Evolutionary conservation across 2,113 vertebrate species (phyloP), one percentile per base, ranked within the genome.

Genomic region (Pterocles orientalis): DNA sequence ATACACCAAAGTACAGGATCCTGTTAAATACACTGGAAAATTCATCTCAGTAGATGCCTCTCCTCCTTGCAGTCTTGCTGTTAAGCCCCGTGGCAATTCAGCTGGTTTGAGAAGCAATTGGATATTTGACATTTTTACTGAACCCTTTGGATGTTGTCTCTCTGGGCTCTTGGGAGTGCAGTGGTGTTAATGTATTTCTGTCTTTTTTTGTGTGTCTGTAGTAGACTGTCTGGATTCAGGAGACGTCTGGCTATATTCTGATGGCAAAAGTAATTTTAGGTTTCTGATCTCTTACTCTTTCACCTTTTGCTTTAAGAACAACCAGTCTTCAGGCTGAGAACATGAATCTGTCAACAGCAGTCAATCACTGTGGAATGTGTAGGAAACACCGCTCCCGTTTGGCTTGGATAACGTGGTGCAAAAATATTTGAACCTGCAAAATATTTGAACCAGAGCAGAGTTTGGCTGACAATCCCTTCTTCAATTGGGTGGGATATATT

Each of bases 251-350:
- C 53, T 92, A 2, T 61, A 33, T 87, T 79, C 34, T 82, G 21
- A 82, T 50, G 62, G 62, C 45, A 75, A 34, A 86, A 92, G 45
- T 64, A 8, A 76, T 94, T 80, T 86, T 48, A 75, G 53, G 28
- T 76, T 95, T 95, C 73, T 77, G 43, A 61, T 95, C 45, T 82
- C 34, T 53, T 33, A 82, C 51, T 78, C 73, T 64, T 91, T 48
- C 73, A 64, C 45, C 33, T 89, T 92, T 71, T 87, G 31, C 33
- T 83, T 73, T 78, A 78, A 91, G 76, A 88, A 16, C 26, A 85
- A 26, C 41, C 25, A 50, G 0, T 69, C 41, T 69, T 76, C 48
- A 72, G 57, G 39, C 33, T 93, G 79, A 69, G 90, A 82, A 41
- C 21, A 24, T 20, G 29, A 65, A 53, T 76, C 69, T 82, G 58